Evolutionary conservation across 2,888 invertebrate genomes (phyloP).

Genomic region (Plagodis pulveraria): DNA sequence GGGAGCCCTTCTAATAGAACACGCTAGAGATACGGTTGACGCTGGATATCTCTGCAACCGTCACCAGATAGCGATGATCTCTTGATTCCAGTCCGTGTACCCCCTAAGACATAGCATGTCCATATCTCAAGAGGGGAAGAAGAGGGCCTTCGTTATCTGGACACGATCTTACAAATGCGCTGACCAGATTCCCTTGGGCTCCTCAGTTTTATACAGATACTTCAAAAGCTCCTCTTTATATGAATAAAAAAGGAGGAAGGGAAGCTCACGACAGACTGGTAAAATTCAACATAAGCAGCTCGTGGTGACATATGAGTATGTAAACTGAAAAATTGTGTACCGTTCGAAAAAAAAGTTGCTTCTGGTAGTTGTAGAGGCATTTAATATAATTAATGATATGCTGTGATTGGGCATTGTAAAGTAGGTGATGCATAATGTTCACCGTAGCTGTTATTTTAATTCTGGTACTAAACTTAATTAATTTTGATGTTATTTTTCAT

Average conservation of each 20-base stretch:
- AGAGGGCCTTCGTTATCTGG: slow-evolving; percentile 16
- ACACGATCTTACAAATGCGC: background rate
- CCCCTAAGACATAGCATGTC: background rate
- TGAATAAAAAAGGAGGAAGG: slow-evolving; percentile 30
- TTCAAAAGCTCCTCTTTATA: background rate
- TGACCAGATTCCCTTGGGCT: slow-evolving; percentile 53
- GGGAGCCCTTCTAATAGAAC: slow-evolving; percentile 66
- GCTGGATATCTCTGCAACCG: slow-evolving; percentile 23
- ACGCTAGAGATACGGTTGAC: slow-evolving; percentile 50
- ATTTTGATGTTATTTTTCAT: no score
- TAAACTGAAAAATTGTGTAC: slow-evolving; percentile 73
- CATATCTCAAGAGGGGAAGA: slow-evolving; percentile 2
- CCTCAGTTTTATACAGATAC: slow-evolving; percentile 33
- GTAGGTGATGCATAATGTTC: no score
- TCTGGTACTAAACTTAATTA: no score
- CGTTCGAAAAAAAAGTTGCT: slow-evolving; percentile 46
- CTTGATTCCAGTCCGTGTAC: slow-evolving; percentile 16
- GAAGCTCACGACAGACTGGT: slow-evolving; percentile 55
- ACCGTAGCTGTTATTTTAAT: no score
- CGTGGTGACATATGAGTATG: slow-evolving; percentile 79
- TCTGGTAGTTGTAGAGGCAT: background rate
- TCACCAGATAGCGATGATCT: slow-evolving; percentile 52
- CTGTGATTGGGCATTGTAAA: no score
- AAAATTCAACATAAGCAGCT: slow-evolving; percentile 59
- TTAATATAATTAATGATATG: no score